Base-by-base conservation (phyloP, 1,140 invertebrate species). In the Nautilus pompilius region DNA sequence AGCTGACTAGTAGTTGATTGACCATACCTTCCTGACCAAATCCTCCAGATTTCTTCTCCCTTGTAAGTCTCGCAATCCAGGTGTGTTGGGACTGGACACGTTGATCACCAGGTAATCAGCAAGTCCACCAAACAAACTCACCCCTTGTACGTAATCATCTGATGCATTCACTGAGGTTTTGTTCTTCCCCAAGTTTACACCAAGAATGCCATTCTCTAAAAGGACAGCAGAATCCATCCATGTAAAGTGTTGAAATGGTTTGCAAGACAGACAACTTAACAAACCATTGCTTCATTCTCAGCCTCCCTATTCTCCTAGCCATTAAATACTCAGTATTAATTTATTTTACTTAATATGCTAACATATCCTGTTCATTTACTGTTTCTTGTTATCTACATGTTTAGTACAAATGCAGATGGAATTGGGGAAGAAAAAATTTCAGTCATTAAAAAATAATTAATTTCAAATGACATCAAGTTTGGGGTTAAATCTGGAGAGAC, bases 171-270 rank as follows among this genome's bases (percentile, higher is more conserved):
- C 68, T 3, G 92, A 91, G 1, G 83, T 80, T 84, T 97, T 98
- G 83, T 99, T 99, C 82, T 95, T 96, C 0, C 97, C 97, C 46
- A 99, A 86, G 86, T 98, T 98, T 0, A 99, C 87, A 13, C 96
- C 95, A 46, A 98, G 65, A 8, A 83, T 62, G 26, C 79, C 77
- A 59, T 63, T 20, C 33, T 34, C 71, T 71, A 36, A 60, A 69
- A 60, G 29, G 32, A 24, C 8, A 59, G n/a, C 13, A 41, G 36
- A 41, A n/a, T n/a, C 1, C 36, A 41, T 1, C 36, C 13, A 13
- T n/a, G n/a, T 15, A 41, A 15, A 41, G 13, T 13, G n/a, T 41
- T 1, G 13, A 1, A 41, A 41, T 15, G 13, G 36, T n/a, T 41
- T 1, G 1, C n/a, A 41, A 41, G n/a, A 41, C n/a, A 41, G 36